A percentile compares a stretch with the other conserved stretches of the same genome.
phyloP scores from a whole-genome alignment of 2,888 invertebrate genomes.

The Abrostola tripartita region DNA sequence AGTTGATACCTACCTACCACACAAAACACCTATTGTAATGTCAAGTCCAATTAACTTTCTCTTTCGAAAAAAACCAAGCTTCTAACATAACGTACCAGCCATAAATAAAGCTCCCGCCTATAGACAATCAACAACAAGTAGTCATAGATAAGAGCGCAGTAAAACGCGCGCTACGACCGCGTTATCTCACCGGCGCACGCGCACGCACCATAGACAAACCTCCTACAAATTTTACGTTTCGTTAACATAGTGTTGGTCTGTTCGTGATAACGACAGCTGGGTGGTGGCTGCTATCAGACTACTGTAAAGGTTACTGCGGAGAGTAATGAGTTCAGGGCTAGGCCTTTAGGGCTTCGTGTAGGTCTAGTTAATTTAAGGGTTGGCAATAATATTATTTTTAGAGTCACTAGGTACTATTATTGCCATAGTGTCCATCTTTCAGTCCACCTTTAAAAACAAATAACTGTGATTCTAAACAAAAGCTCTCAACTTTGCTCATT shows the following conservation, averaged over 20 bases:
- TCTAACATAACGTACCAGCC: conserved; percentile 18
- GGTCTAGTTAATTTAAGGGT: too few relatives aligned
- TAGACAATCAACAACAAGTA: conserved; percentile 57
- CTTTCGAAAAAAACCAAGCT: conserved; percentile 22
- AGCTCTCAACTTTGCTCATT: conserved; percentile 16
- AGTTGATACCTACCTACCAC: too few relatives aligned
- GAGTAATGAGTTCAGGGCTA: not conserved
- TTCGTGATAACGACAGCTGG: conserved; percentile 37
- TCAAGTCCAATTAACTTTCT: conserved; percentile 31
- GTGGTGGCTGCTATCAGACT: conserved; percentile 20
- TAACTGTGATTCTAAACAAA: too few relatives aligned
- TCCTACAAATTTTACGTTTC: conserved; percentile 52
- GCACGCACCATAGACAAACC: conserved; percentile 48
- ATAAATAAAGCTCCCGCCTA: conserved; percentile 51
- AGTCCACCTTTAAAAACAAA: too few relatives aligned
- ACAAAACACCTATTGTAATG: not conserved
- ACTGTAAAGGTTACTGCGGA: conserved; percentile 9
- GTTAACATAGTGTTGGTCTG: conserved; percentile 47
- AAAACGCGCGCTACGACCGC: conserved; percentile 45
- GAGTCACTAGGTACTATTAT: too few relatives aligned
- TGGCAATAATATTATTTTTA: too few relatives aligned
- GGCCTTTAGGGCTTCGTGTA: not conserved
- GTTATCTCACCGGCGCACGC: conserved; percentile 56
- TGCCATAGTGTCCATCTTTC: too few relatives aligned
- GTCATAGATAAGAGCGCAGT: conserved; percentile 61